Percentiles rank a stretch among this genome's conserved stretches.
phyloP scores from a whole-genome alignment of 2,113 vertebrate genomes.

The Mirounga angustirostris region DNA sequence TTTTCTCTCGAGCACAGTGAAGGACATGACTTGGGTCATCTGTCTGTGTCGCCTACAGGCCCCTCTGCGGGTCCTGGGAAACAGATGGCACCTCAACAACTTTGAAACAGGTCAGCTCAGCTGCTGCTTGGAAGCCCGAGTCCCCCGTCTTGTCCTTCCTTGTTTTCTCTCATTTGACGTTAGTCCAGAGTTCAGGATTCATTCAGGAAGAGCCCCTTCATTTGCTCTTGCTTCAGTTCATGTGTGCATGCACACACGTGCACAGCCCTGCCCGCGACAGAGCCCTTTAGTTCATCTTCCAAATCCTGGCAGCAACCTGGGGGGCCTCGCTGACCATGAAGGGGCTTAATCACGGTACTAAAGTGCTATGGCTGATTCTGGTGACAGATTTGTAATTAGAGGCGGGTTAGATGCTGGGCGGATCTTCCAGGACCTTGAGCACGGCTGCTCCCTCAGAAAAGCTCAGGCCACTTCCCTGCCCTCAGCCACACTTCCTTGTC shows the following conservation, averaged over 20 bases:
- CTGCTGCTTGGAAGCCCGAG: neutral
- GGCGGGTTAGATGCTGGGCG: neutral
- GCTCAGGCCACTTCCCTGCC: neutral
- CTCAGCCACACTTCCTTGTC: neutral
- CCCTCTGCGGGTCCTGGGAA: neutral
- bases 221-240: neutral
- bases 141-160: neutral
- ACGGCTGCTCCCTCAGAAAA: neutral
- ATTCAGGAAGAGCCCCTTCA: neutral
- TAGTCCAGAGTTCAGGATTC: neutral
- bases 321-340: neutral
- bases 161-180: neutral
- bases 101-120: too few species aligned
- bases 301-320: neutral
- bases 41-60: neutral
- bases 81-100: neutral
- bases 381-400: neutral
- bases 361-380: neutral
- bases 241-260: neutral
- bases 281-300: neutral
- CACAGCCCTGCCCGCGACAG: rapidly evolving
- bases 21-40: neutral
- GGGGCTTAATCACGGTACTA: neutral
- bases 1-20: neutral
- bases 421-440: neutral